Percentiles rank a stretch among this genome's conserved stretches.
These are phyloP conservation scores for Scrobipalpa atriplicella DNA, from an alignment of 2,888 invertebrate genomes.

Conservation along the genomic window DNA sequence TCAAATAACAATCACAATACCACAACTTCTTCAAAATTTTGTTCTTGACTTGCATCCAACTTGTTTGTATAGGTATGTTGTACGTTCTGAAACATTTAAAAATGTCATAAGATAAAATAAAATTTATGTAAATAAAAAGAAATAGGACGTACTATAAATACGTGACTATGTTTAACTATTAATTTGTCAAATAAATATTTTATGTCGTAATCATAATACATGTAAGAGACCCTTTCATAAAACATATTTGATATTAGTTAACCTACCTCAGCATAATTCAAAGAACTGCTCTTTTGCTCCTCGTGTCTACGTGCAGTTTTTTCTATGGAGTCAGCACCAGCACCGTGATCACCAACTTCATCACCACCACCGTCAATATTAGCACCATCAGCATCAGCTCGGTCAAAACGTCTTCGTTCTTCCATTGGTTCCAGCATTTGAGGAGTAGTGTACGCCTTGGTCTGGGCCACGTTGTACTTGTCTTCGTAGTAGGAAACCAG, in stretches of 20 bases:
- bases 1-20: not conserved
- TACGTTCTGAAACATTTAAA: not conserved
- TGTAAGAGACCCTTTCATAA: no score
- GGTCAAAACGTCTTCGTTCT: not conserved
- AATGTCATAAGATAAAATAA: no score
- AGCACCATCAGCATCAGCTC: not conserved
- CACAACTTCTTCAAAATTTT: not conserved
- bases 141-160: no score
- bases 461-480: constrained; percentile 52
- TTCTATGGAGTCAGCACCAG: not conserved
- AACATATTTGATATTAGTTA: no score
- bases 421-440: not conserved
- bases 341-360: not conserved
- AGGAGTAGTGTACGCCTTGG: not conserved
- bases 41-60: not conserved
- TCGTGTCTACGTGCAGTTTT: not conserved
- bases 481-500: constrained; percentile 66
- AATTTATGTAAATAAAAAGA: not conserved
- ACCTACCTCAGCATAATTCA: no score
- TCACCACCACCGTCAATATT: not conserved
- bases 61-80: not conserved
- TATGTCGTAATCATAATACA: no score
- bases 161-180: no score
- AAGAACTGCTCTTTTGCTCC: not conserved
- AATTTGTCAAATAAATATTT: no score